Percentiles rank a stretch among this genome's conserved stretches.
Conservation (phyloP, 2,113 vertebrate genomes). For the Scytalopus superciliaris region DNA sequence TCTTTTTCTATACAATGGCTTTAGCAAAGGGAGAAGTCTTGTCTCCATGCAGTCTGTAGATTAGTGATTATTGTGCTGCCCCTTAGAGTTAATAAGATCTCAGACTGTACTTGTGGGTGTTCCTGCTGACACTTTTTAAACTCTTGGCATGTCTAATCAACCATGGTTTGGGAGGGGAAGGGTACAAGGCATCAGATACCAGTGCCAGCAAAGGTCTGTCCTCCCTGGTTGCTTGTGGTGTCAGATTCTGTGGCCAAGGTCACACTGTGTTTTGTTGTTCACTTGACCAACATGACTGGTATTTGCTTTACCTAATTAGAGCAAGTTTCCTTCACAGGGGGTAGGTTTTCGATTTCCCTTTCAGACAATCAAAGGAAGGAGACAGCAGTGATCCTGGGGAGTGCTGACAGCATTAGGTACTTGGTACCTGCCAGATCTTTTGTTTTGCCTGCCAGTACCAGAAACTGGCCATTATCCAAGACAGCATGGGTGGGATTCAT, state of each 20-base stretch:
- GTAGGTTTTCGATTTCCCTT: background rate
- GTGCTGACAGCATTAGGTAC: background rate
- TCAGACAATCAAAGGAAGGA: background rate
- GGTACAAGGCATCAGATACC: background rate
- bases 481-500: background rate
- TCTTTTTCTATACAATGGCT: background rate
- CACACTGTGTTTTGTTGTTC: background rate
- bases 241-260: background rate
- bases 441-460: background rate
- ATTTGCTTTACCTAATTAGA: background rate
- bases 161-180: background rate
- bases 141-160: background rate
- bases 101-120: background rate
- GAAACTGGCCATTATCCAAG: background rate
- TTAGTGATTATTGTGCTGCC: background rate
- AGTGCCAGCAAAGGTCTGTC: background rate
- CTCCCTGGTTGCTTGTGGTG: background rate
- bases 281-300: background rate
- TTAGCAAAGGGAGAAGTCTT: background rate
- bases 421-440: background rate
- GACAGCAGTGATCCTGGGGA: background rate
- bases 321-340: background rate
- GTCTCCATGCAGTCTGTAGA: accelerated
- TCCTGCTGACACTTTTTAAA: background rate
- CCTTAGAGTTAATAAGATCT: background rate